Evolutionary conservation across 2,888 invertebrate genomes (phyloP), one percentile per base, ranked within the genome.

Genomic region (Phengaris alcon): DNA sequence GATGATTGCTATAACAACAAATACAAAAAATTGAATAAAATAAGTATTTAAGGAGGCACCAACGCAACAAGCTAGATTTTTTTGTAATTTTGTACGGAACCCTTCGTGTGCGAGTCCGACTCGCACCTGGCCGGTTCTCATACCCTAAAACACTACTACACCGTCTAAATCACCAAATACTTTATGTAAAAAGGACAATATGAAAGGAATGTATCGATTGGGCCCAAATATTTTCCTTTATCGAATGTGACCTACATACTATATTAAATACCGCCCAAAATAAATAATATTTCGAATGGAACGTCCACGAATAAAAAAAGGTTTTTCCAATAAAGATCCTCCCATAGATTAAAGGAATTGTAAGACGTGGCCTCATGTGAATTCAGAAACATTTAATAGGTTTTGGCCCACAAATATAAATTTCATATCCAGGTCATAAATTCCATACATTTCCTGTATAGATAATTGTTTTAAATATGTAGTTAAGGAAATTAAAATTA

Each of bases 141-240:
- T 48, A 48, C 5, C 6, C 48, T 48, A 48, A 48, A 22, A 22
- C 15, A 15, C 3, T 15, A 6, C 6, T 72, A 12, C 13, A 51
- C 13, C 51, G 48, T 52, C 35, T 12, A 12, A 35, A 64, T 64
- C 12, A 44, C 64, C 12, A 64, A 64, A 64, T 35, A 52, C 35
- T 35, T 72, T 52, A 52, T 52, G 59, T 59, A 10, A 22, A 52
- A 52, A 52, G 54, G 52, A 72, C 72, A 52, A 72, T 54, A 35
- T 54, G 13, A 6, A 35, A 10, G 72, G 72, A 72, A 72, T 72
- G 72, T 72, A 72, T 72, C 72, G 54, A 72, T 52, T 72, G 35
- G 79, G 73, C 74, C 79, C 80, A 79, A 82, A 83, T 82, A 84
- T 84, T 80, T 84, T 75, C 77, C 77, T 82, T 78, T 79, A 79